Conservation (phyloP, 2,888 invertebrate genomes). For the Cephonodes hylas region DNA sequence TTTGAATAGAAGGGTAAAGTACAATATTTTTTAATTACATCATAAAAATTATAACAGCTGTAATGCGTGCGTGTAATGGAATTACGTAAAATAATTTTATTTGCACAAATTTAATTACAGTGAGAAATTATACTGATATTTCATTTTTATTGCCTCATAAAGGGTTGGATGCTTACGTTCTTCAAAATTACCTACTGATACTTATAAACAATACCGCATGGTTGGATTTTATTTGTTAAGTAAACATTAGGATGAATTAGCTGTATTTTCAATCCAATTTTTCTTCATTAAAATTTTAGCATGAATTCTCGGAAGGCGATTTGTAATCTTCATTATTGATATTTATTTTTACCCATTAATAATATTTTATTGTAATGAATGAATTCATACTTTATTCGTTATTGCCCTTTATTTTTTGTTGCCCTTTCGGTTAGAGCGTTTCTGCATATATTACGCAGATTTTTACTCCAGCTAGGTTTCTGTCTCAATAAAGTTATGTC, state of each 20-base stretch:
- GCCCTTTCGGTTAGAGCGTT: too few relatives aligned
- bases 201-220: not conserved
- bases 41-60: not conserved
- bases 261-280: too few relatives aligned
- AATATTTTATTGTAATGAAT: too few relatives aligned
- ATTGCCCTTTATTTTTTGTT: too few relatives aligned
- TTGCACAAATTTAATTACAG: conserved; percentile 11
- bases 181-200: conserved; percentile 1
- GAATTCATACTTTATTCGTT: too few relatives aligned
- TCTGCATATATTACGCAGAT: too few relatives aligned
- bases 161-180: not conserved
- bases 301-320: too few relatives aligned
- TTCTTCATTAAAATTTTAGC: too few relatives aligned
- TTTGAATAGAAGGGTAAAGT: not conserved
- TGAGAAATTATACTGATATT: conserved; percentile 10
- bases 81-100: conserved; percentile 8
- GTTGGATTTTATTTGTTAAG: not conserved
- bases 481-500: too few relatives aligned
- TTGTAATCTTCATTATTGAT: too few relatives aligned
- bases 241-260: not conserved
- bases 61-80: not conserved
- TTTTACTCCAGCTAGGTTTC: too few relatives aligned
- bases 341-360: too few relatives aligned
- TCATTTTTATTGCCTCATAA: conserved; percentile 12
- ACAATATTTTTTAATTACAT: not conserved